Evolutionary conservation across 2,113 vertebrate genomes (phyloP).

Genomic region (Eira barbara): DNA sequence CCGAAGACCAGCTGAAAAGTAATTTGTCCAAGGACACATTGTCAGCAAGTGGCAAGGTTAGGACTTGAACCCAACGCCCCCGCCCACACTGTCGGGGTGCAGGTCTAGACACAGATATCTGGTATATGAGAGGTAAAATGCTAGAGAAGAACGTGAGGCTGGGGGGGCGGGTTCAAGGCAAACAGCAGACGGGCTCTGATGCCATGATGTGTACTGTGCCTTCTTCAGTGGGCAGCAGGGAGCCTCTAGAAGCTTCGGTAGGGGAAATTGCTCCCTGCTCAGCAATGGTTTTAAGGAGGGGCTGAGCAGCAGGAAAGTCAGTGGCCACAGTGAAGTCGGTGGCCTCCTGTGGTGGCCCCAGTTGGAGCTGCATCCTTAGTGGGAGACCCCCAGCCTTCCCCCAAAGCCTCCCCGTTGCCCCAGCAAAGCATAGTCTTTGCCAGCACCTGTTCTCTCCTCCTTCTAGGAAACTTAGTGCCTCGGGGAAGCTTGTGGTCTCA

Average conservation of each 20-base stretch:
- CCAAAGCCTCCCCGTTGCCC: neutral
- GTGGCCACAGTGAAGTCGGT: neutral
- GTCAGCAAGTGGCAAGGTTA: neutral
- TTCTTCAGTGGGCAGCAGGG: neutral
- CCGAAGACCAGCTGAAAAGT: neutral
- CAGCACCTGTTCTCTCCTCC: neutral
- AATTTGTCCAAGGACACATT: neutral
- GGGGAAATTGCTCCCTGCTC: neutral
- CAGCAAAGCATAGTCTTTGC: neutral
- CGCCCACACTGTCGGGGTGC: no score
- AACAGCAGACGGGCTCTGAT: neutral
- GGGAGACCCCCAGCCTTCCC: neutral
- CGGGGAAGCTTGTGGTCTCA: neutral
- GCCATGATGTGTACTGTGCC: neutral
- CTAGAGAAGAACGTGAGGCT: neutral
- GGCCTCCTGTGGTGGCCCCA: no score
- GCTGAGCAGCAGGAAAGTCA: neutral
- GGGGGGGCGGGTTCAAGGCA: neutral
- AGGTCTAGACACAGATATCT: neutral
- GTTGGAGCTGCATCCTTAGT: neutral
- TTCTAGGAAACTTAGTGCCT: neutral
- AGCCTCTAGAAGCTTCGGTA: neutral
- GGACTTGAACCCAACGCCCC: neutral
- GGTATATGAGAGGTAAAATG: neutral
- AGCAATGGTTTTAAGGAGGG: neutral